phyloP scores from a whole-genome alignment of 2,888 invertebrate genomes.

The Agrenia bidenticulata region DNA sequence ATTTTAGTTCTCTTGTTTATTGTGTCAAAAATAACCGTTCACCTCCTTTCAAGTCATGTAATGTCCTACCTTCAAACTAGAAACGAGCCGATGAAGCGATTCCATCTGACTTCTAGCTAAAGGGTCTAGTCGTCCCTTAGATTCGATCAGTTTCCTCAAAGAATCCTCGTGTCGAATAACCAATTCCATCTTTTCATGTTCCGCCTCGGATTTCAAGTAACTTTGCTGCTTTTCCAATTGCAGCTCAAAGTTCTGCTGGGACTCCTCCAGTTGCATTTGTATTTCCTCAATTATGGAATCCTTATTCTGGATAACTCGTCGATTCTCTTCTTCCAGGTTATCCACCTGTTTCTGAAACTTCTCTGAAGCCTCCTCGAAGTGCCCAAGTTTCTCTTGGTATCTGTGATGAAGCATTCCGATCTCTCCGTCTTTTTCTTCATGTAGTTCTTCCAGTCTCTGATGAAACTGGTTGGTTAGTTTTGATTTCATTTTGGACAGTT shows the following conservation, averaged over 20 bases:
- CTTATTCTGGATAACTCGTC: constrained; percentile 16
- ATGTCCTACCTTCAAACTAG: constrained; percentile 1
- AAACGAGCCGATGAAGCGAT: background rate
- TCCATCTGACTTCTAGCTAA: background rate
- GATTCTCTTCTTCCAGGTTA: constrained; percentile 20
- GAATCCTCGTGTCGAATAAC: constrained; percentile 21
- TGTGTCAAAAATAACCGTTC: no score
- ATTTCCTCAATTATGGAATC: constrained; percentile 26
- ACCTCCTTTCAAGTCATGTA: no score
- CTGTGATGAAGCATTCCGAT: constrained; percentile 7
- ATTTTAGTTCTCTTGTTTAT: no score
- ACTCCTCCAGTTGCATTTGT: constrained; percentile 24
- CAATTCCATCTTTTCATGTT: constrained; percentile 26
- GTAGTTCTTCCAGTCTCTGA: constrained; percentile 9
- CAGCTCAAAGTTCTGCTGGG: constrained; percentile 28
- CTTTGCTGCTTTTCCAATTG: constrained; percentile 25
- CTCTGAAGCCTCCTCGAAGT: constrained; percentile 25
- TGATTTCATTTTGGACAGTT: constrained; percentile 19
- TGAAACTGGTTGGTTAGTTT: constrained; percentile 25
- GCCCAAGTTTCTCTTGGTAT: constrained; percentile 22
- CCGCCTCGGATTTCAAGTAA: constrained; percentile 20
- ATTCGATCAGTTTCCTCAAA: no score
- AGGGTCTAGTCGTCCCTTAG: background rate
- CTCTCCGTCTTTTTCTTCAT: constrained; percentile 20
- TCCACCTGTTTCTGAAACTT: constrained; percentile 27